Evolutionary conservation across 2,888 invertebrate genomes (phyloP).

Genomic region (Yponomeuta sedellus): DNA sequence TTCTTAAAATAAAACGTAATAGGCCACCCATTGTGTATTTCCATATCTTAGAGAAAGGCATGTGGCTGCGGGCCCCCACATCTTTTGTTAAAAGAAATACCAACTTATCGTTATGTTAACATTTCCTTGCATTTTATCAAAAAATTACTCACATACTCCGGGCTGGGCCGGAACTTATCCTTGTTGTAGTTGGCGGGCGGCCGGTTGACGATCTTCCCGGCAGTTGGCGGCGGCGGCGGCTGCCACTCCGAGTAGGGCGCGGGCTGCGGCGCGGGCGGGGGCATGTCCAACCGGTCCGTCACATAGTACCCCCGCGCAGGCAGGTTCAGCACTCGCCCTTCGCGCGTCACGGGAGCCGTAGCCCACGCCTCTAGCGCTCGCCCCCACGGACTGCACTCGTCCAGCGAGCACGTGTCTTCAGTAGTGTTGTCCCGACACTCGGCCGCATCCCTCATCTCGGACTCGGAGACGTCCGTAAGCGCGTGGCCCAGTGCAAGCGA

Average conservation of each 20-base stretch:
- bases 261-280: constrained; percentile 30
- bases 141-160: constrained; percentile 42
- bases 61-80: no score
- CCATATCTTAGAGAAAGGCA: no score
- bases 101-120: no score
- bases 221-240: constrained; percentile 37
- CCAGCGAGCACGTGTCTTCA: constrained; percentile 24
- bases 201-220: constrained; percentile 64
- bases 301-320: constrained; percentile 65
- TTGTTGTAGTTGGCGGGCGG: constrained; percentile 56
- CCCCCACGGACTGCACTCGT: constrained; percentile 74
- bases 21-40: no score
- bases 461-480: constrained; percentile 13
- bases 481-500: neutral
- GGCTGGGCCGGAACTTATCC: constrained; percentile 56
- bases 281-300: constrained; percentile 37
- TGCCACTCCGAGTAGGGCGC: constrained; percentile 60
- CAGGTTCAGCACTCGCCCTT: constrained; percentile 62
- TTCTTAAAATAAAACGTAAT: neutral
- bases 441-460: no score
- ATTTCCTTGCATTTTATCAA: no score
- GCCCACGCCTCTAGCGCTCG: constrained; percentile 80
- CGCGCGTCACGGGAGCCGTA: constrained; percentile 51
- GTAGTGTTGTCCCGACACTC: constrained; percentile 30
- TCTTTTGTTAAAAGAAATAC: no score